A percentile compares a stretch with the other conserved stretches of the same genome.
phyloP scores from a whole-genome alignment of 2,797 vertebrate species.

The Ptychadena robeensis region DNA sequence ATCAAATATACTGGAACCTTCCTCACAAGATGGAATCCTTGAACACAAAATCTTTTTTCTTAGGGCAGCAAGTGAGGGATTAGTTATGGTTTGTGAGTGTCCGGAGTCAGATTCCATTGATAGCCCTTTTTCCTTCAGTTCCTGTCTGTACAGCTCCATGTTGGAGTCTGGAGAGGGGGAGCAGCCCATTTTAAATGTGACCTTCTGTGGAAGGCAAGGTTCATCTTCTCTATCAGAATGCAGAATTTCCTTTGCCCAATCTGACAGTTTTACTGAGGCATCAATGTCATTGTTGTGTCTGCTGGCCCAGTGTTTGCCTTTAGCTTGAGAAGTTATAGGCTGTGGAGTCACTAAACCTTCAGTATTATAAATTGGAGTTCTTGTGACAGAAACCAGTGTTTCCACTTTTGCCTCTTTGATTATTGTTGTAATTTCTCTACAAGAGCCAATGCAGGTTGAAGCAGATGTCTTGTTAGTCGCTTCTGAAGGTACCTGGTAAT shows the following conservation, averaged over 20 bases:
- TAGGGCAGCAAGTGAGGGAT: slow-evolving; percentile 50
- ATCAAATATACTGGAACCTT: slow-evolving; percentile 49
- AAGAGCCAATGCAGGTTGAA: not conserved
- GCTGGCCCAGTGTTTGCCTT: slow-evolving; percentile 45
- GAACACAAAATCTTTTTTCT: slow-evolving; percentile 34
- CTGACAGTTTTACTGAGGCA: slow-evolving; percentile 59
- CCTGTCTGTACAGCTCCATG: slow-evolving; percentile 71
- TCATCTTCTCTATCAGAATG: slow-evolving; percentile 68
- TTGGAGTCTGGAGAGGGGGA: slow-evolving; percentile 78
- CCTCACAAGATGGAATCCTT: slow-evolving; percentile 44
- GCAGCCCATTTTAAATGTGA: slow-evolving; percentile 84
- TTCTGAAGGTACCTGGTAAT: not conserved
- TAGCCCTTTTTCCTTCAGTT: slow-evolving; percentile 68
- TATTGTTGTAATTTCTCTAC: slow-evolving; percentile 50
- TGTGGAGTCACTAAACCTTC: slow-evolving; percentile 59
- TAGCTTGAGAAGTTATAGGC: slow-evolving; percentile 50
- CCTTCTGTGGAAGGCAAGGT: slow-evolving; percentile 70
- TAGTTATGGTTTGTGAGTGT: slow-evolving; percentile 42
- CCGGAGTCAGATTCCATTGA: slow-evolving; percentile 58
- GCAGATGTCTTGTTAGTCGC: not conserved
- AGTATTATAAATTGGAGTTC: slow-evolving; percentile 34
- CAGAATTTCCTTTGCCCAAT: slow-evolving; percentile 65
- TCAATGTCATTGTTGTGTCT: slow-evolving; percentile 20
- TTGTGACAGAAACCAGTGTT: slow-evolving; percentile 39
- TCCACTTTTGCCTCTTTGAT: slow-evolving; percentile 60